Conservation (phyloP, 2,113 vertebrate species). For the Laterallus jamaicensis region DNA sequence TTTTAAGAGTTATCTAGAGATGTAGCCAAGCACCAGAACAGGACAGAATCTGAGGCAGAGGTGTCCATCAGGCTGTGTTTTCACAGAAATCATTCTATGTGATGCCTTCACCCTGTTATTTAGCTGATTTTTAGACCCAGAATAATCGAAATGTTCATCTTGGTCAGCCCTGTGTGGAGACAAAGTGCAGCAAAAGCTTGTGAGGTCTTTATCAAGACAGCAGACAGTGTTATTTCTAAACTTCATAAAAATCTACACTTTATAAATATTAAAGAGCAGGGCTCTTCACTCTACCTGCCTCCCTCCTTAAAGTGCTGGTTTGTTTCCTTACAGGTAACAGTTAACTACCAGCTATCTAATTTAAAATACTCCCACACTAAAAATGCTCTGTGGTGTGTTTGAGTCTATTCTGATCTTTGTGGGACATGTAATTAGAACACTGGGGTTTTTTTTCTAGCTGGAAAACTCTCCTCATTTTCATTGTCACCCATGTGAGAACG, state of each 20-base stretch:
- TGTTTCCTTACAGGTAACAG: neutral
- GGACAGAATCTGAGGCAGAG: neutral
- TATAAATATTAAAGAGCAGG: neutral
- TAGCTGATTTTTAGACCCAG: neutral
- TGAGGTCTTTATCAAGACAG: neutral
- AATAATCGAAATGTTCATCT: neutral
- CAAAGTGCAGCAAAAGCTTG: neutral
- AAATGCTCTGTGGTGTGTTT: neutral
- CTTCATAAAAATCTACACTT: neutral
- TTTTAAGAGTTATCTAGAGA: neutral
- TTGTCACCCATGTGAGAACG: neutral
- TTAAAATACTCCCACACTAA: constrained; percentile 1
- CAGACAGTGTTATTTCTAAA: neutral
- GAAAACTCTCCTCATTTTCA: constrained; percentile 29
- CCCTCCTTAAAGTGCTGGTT: neutral
- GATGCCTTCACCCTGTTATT: constrained; percentile 1
- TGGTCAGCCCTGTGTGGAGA: neutral
- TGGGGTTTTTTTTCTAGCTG: neutral
- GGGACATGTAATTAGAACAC: constrained; percentile 57
- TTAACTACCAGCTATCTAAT: constrained; percentile 45
- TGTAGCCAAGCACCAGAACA: neutral
- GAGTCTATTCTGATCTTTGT: constrained; percentile 62
- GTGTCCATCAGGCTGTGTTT: neutral
- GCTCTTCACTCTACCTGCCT: neutral
- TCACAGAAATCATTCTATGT: neutral